Base-by-base conservation (phyloP, 2,888 invertebrate genomes). In the Eupithecia subfuscata region DNA sequence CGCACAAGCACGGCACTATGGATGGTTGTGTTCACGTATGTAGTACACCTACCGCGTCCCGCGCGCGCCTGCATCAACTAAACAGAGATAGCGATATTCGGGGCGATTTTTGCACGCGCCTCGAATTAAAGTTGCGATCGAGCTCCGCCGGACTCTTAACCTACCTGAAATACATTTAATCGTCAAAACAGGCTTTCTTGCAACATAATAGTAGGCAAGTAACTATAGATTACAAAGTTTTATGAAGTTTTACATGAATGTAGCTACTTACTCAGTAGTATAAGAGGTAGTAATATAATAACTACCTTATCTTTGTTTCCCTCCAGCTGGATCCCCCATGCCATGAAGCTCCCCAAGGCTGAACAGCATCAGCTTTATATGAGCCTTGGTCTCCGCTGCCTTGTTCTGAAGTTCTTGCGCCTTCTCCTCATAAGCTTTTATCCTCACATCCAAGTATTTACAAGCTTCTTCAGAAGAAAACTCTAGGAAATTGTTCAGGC, bases 301-400 rank as follows among this genome's bases (percentile, higher is more conserved):
- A 5, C 1, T 67, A 43, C 68, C 68, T 68, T 68, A 68, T 45
- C 25, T 68, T 22, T 2, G 5, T 25, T 68, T 68, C 7, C 2
- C 6, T 37, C 37, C 22, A 16, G 43, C 14, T 43, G 7, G 22
- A 18, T 18, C 67, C 4, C 25, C 67, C 12, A 74, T 71, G 78
- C 82, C 81, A 82, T 96, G 95, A 25, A 96, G 86, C 83, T 97
- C 96, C 48, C 95, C 94, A 34, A 97, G 95, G 63, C 96, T 97
- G 86, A 97, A 94, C 30, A 98, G 90, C 81, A 97, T 96, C 76
- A 98, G 88, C 88, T 97, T 98, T 70, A 98, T 97, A 84, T 97
- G 96, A 0, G 97, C 96, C 83, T 97, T 97, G 0, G 97, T 97
- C 81, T 96, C 95, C 0, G 97, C 95, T 79, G 97, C 96, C 86